phyloP scores from a whole-genome alignment of 2,113 vertebrate genomes.

The Tetraodon nigroviridis region DNA sequence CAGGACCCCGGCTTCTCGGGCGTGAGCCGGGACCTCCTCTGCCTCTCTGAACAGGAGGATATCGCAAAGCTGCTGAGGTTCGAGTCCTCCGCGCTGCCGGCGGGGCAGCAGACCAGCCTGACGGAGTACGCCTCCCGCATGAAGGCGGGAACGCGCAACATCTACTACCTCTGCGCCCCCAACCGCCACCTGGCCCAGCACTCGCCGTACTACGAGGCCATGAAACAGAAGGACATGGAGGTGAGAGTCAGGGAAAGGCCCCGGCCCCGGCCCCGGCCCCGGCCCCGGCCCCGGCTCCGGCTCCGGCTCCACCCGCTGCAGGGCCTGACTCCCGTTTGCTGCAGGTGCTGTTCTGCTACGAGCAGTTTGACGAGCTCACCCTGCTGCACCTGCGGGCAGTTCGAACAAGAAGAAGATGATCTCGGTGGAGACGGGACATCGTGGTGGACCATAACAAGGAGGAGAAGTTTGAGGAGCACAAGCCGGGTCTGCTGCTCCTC shows the following conservation, averaged over 20 bases:
- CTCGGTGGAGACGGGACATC: conserved; percentile 92
- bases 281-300: too few relatives aligned
- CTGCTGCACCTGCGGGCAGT: conserved; percentile 90
- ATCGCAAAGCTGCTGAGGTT: conserved; percentile 89
- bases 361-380: conserved; percentile 96
- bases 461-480: conserved; percentile 84
- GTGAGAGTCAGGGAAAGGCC: conserved; percentile 68
- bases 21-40: not conserved
- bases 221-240: conserved; percentile 94
- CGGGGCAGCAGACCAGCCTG: conserved; percentile 86
- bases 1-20: too few relatives aligned
- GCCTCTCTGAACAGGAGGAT: conserved; percentile 75
- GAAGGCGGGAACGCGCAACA: conserved; percentile 87
- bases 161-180: conserved; percentile 93
- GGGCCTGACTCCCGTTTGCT: not conserved
- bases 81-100: conserved; percentile 84
- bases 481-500: conserved; percentile 72
- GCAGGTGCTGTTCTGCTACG: conserved; percentile 96
- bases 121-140: conserved; percentile 85
- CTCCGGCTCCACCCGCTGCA: too few relatives aligned
- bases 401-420: conserved; percentile 96
- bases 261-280: too few relatives aligned
- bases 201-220: conserved; percentile 93
- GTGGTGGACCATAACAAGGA: conserved; percentile 97
- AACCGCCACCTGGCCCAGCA: conserved; percentile 89